Base-by-base conservation (phyloP, 2,888 invertebrate genomes). In the Plagodis dolabraria region DNA sequence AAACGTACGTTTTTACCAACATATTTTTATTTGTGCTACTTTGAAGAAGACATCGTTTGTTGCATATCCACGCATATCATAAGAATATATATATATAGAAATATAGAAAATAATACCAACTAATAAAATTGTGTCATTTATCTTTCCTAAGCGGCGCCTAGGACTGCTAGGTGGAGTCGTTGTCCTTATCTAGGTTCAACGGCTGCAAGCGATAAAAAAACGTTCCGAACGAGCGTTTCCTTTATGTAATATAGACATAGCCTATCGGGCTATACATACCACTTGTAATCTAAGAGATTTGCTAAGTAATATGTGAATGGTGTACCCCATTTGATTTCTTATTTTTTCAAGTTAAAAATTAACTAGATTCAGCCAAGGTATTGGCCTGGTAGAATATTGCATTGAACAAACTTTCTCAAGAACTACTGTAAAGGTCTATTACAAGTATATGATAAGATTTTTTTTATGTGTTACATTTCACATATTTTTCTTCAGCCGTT, bases 131-230 rank as follows among this genome's bases (percentile, higher is more conserved):
- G 11, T 7, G n/a, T 11, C n/a, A n/a, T 34, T 34, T 46, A 46
- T 43, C 43, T 12, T 5, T 11, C 5, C 10, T 33, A n/a, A 0
- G 33, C 34, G 35, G 55, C 45, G 38, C 69, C 75, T 73, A 72
- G 69, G 67, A 65, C 70, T 68, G 60, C 69, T 71, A 68, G 61
- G 47, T 64, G 11, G 11, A 53, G 46, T 40, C 33, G 61, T 60
- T 51, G 45, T 22, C 47, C 57, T 76, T 80, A 80, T 80, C 80
- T 77, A 76, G 76, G 80, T 79, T 80, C 80, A 80, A 69, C 64
- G 80, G 57, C 79, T 75, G 68, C 42, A 57, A 60, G 64, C 65
- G 80, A 82, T 81, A 82, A 82, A 82, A 79, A 81, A 79, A 67
- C 57, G 50, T 53, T 64, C 64, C 65, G 58, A 52, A 48, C 12